Percentiles rank a stretch among this genome's conserved stretches.
These are phyloP conservation scores for Apomyelois bistriatella DNA, from an alignment of 2,888 invertebrate genomes.

Conservation along the genomic window DNA sequence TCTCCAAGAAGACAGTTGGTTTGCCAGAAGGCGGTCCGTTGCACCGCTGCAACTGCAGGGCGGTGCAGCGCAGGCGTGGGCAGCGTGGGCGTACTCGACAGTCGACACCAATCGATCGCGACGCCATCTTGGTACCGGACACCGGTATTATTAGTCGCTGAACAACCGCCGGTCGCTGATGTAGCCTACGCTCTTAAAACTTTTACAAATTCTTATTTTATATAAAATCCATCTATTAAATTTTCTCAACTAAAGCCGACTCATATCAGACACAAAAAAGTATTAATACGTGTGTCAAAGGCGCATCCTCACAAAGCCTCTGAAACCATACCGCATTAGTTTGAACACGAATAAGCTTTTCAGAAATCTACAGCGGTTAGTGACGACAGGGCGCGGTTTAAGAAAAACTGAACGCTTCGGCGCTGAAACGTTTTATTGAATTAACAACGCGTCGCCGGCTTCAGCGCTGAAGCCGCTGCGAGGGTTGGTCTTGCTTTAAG, in stretches of 20 bases:
- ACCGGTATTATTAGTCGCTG: conserved; percentile 44
- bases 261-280: conserved; percentile 13
- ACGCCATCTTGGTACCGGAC: conserved; percentile 70
- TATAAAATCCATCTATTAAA: neutral
- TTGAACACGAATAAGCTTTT: conserved; percentile 72
- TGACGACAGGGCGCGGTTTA: conserved; percentile 45
- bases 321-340: conserved; percentile 64
- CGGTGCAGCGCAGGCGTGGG: conserved; percentile 73
- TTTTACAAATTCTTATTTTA: neutral
- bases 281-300: conserved; percentile 44
- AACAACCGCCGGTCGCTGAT: conserved; percentile 31
- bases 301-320: conserved; percentile 48
- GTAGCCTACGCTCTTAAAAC: conserved; percentile 16
- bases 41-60: conserved; percentile 62
- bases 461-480: conserved; percentile 55
- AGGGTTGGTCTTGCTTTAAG: conserved; percentile 44
- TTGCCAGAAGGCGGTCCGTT: conserved; percentile 45
- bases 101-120: conserved; percentile 64
- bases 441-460: conserved; percentile 32
- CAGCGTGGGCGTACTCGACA: conserved; percentile 62
- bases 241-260: neutral
- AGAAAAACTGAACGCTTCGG: conserved; percentile 50
- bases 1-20: conserved; percentile 15
- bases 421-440: conserved; percentile 41
- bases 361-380: conserved; percentile 57